Conservation (phyloP, 2,797 vertebrate species). For the Microtus californicus region DNA sequence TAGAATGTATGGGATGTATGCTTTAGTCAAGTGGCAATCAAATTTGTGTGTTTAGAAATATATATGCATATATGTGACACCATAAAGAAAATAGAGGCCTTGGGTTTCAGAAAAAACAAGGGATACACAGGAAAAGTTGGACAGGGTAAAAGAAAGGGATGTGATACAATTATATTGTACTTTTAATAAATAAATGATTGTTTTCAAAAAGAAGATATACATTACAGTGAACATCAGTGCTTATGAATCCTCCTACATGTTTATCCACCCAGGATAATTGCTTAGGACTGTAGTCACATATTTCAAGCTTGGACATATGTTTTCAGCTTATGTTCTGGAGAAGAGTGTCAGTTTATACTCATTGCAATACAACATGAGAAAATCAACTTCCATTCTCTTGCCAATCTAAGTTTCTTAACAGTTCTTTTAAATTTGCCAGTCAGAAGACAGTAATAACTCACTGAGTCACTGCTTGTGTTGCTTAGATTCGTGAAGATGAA, state of each 20-base stretch:
- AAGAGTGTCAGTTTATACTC: slow-evolving; percentile 35
- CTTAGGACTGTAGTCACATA: slow-evolving; percentile 60
- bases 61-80: neutral
- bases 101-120: too few species aligned
- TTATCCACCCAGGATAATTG: slow-evolving; percentile 61
- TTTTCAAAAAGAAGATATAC: neutral
- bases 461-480: neutral
- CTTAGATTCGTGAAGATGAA: neutral
- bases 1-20: neutral
- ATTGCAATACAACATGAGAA: slow-evolving; percentile 30
- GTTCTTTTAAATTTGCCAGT: slow-evolving; percentile 26
- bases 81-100: neutral
- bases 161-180: neutral
- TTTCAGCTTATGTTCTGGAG: slow-evolving; percentile 59
- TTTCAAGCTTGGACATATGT: slow-evolving; percentile 57
- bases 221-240: slow-evolving; percentile 19
- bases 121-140: neutral
- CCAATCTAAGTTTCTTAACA: slow-evolving; percentile 47
- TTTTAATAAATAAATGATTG: neutral
- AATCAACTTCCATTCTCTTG: slow-evolving; percentile 39
- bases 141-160: neutral
- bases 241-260: neutral
- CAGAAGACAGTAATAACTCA: neutral
- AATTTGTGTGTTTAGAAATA: neutral
- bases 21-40: neutral